Evolutionary conservation across 2,797 vertebrate species (phyloP), one percentile per base, ranked within the genome.

Genomic region (Carduelis carduelis): DNA sequence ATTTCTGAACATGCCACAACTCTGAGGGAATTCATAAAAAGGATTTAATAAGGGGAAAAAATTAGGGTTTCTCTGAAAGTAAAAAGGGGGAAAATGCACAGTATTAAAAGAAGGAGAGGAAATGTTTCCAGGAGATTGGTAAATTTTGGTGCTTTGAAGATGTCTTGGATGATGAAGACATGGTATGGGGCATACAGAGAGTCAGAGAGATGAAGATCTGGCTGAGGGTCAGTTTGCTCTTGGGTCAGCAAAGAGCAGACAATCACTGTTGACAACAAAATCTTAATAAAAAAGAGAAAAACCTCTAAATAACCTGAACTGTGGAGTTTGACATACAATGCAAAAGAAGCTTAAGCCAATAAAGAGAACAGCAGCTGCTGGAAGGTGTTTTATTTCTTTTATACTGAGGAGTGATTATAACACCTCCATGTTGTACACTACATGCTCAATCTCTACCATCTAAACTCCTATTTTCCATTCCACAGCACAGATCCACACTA

Each of bases 21-120:
- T 75, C 83, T 60, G 61, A 83, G 13, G 20, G 16, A 93, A 69
- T 39, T 43, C 13, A 65, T 19, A 32, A 61, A 76, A 85, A 44
- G 1, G 1, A 46, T 64, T 64, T 80, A 24, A 85, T 83, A 6
- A 47, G 14, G 24, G 13, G 14, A 22, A 34, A 50, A 57, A 6
- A 44, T 8, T 8, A 83, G 20, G 14, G 19, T 8, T 63, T 41
- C 28, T 55, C 47, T 39, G 23, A 44, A 86, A 76, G 14, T 2
- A 3, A 46, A 89, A 74, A 13, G 2, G 22, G 8, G 0, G 12
- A 41, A 52, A 68, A 35, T 0, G 1, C 13, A 53, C 18, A 41
- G 8, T 11, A 60, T 1, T 0, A 79, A 35, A 75, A 47, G 13
- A 3, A 65, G 17, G 9, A 82, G 30, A 81, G 4, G 22, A 76